phyloP scores from a whole-genome alignment of 1,140 invertebrate genomes.

The Triops cancriformis region DNA sequence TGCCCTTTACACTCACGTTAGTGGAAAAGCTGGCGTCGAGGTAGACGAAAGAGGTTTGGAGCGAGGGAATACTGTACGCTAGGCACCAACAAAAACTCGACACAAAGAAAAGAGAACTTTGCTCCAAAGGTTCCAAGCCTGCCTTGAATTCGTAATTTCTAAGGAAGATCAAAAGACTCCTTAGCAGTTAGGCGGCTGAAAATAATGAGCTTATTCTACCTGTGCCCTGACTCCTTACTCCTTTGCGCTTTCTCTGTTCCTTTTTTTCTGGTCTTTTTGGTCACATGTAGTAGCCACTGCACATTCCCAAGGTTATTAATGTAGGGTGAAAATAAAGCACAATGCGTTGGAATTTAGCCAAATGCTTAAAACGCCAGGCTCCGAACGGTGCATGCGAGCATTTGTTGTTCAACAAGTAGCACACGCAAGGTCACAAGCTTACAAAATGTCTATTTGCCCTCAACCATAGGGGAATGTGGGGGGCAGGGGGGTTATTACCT shows the following conservation, averaged over 20 bases:
- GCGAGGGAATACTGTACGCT: neutral
- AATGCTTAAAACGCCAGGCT: neutral
- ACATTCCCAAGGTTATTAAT: neutral
- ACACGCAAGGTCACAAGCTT: no score
- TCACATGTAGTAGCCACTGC: neutral
- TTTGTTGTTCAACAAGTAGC: neutral
- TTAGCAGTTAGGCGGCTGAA: constrained; percentile 1
- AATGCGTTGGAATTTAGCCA: neutral
- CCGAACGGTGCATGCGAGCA: neutral
- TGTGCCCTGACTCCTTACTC: neutral
- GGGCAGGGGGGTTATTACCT: no score
- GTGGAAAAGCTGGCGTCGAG: neutral
- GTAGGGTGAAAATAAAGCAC: neutral
- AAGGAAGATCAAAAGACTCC: neutral
- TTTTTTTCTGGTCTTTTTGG: neutral
- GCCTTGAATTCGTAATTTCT: neutral
- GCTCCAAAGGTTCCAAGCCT: constrained; percentile 11
- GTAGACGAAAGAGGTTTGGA: neutral
- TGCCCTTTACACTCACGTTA: neutral
- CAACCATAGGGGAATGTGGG: no score
- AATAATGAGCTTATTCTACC: neutral
- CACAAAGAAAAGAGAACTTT: neutral
- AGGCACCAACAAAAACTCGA: neutral
- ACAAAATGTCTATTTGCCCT: no score
- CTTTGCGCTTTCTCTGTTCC: neutral